phyloP scores from a whole-genome alignment of 2,113 vertebrate genomes.

The Murina feae region DNA sequence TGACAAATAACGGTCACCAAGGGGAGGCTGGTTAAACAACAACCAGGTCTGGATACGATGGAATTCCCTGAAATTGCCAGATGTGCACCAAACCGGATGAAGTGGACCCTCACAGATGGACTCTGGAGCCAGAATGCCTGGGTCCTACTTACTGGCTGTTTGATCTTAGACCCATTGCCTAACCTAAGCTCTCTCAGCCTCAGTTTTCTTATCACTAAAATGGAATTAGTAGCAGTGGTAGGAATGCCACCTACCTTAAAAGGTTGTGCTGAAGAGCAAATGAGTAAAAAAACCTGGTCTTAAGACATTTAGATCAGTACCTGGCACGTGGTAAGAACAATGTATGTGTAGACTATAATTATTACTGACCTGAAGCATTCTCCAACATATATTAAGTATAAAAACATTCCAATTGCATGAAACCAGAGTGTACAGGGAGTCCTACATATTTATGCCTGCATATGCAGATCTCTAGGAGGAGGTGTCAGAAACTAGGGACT shows the following conservation, averaged over 20 bases:
- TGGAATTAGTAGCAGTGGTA: not conserved
- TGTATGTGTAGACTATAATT: not conserved
- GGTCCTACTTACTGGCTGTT: not conserved
- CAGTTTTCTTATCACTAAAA: not conserved
- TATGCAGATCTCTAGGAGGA: not conserved
- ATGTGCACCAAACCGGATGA: not conserved
- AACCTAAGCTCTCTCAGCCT: not conserved
- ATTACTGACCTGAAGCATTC: not conserved
- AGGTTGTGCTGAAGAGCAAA: not conserved
- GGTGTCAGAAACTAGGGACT: not conserved
- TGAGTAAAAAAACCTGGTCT: not conserved
- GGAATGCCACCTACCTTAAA: not conserved
- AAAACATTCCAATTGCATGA: not conserved
- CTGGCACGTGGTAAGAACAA: too few species aligned
- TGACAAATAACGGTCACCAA: conserved; percentile 9
- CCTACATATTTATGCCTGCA: not conserved
- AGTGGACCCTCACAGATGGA: not conserved
- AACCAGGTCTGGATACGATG: not conserved
- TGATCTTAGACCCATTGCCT: not conserved
- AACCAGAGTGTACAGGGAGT: not conserved
- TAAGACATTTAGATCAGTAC: not conserved
- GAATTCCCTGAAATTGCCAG: not conserved
- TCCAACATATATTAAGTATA: not conserved
- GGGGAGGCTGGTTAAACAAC: not conserved
- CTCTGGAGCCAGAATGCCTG: not conserved